A percentile compares a stretch with the other conserved stretches of the same genome.
phyloP scores from a whole-genome alignment of 2,113 vertebrate genomes.

The Fregata magnificens region DNA sequence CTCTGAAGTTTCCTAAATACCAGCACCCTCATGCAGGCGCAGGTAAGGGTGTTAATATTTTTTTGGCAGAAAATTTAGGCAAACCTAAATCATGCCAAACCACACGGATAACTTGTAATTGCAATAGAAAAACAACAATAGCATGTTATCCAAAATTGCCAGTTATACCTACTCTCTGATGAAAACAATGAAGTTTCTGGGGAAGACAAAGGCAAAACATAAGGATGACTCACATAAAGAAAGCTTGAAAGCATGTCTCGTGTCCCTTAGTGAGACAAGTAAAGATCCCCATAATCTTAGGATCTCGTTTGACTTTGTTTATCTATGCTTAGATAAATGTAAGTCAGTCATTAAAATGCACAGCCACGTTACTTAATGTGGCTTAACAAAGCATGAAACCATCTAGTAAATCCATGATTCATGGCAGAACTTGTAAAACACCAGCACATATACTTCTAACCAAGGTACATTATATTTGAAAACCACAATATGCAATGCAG shows the following conservation, averaged over 20 bases:
- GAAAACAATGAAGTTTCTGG: background rate
- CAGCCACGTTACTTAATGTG: background rate
- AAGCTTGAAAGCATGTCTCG: background rate
- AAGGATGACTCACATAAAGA: background rate
- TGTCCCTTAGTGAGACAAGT: background rate
- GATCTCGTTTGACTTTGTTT: background rate
- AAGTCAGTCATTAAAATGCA: background rate
- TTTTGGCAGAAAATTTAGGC: background rate
- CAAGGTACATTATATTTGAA: background rate
- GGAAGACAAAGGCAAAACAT: slow-evolving; percentile 4
- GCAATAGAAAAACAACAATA: background rate
- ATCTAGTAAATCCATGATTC: slow-evolving; percentile 14
- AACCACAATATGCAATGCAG: background rate
- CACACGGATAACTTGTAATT: background rate
- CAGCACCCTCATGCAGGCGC: background rate
- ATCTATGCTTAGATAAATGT: background rate
- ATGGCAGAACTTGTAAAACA: background rate
- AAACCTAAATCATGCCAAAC: background rate
- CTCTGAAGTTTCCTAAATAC: background rate
- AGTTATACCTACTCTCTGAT: background rate
- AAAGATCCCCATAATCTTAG: background rate
- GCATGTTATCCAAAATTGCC: background rate
- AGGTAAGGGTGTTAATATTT: background rate
- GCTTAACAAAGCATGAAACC: slow-evolving; percentile 12
- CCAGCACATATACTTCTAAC: background rate